Conservation (phyloP, 2,888 invertebrate species). For the Volucella inflata region DNA sequence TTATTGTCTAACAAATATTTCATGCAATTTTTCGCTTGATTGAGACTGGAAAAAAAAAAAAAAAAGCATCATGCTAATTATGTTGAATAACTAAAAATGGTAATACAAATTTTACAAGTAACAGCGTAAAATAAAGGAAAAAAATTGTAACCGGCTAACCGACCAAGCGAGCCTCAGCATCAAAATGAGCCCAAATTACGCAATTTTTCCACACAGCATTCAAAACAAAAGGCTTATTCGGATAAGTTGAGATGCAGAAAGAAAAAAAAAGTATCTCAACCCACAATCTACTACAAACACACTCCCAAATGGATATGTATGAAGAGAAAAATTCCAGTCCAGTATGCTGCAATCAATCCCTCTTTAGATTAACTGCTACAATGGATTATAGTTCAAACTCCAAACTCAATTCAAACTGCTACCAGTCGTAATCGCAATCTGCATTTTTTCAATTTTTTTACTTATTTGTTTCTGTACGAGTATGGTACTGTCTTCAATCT, state of each 20-base stretch:
- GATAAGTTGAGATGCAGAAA: slow-evolving; percentile 43
- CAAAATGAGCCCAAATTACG: slow-evolving; percentile 53
- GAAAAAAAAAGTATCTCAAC: slow-evolving; percentile 50
- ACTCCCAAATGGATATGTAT: slow-evolving; percentile 36
- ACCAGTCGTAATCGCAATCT: slow-evolving; percentile 64
- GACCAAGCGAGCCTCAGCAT: slow-evolving; percentile 30
- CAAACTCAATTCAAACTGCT: slow-evolving; percentile 59
- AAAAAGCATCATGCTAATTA: slow-evolving; percentile 28
- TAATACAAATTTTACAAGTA: slow-evolving; percentile 39
- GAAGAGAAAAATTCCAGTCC: slow-evolving; percentile 47
- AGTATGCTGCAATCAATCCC: slow-evolving; percentile 61
- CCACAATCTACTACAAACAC: slow-evolving; percentile 47
- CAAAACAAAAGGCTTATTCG: slow-evolving; percentile 54
- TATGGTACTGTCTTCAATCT: not conserved
- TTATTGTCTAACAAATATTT: slow-evolving; percentile 38
- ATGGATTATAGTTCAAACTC: slow-evolving; percentile 58
- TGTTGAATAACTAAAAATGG: slow-evolving; percentile 62
- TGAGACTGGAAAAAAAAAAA: not conserved
- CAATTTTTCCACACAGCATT: slow-evolving; percentile 52
- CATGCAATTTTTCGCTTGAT: slow-evolving; percentile 66
- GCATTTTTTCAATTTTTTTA: slow-evolving; percentile 53
- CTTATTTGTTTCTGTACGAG: no score
- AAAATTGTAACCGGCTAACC: slow-evolving; percentile 12
- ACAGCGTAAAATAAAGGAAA: slow-evolving; percentile 33
- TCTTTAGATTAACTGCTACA: slow-evolving; percentile 20